Evolutionary conservation across 92 coral and sea anemone species (phyloP).

Genomic region (Plumapathes pennacea): DNA sequence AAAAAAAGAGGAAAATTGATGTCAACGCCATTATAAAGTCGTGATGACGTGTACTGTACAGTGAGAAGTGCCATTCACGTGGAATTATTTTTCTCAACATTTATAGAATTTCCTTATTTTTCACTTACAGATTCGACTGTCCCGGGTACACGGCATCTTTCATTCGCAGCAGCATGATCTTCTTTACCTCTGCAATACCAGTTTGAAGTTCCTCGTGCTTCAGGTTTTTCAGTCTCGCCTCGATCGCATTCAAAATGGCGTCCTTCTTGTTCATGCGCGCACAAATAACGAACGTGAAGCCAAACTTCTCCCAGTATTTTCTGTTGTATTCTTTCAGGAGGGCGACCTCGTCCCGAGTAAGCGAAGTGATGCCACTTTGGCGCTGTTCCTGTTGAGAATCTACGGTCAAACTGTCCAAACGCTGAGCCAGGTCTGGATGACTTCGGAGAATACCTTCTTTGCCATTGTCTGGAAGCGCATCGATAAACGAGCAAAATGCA

Average conservation of each 20-base stretch:
- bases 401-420: conserved; percentile 52
- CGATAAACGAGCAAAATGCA: conserved; percentile 53
- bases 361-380: conserved; percentile 56
- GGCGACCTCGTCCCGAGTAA: conserved; percentile 37
- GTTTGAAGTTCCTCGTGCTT: conserved; percentile 42
- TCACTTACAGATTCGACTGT: conserved; percentile 71
- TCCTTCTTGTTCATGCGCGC: conserved; percentile 70
- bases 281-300: conserved; percentile 79
- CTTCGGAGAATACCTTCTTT: conserved; percentile 61
- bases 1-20: too few species aligned
- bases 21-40: too few species aligned
- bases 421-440: conserved; percentile 70
- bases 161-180: conserved; percentile 66
- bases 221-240: conserved; percentile 47
- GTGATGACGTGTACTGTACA: too few species aligned
- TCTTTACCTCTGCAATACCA: conserved; percentile 70
- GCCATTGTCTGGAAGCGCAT: conserved; percentile 50
- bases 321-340: conserved; percentile 42
- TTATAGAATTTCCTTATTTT: too few species aligned
- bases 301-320: conserved; percentile 63
- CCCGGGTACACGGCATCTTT: conserved; percentile 63
- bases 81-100: too few species aligned
- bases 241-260: conserved; percentile 26
- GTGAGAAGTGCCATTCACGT: too few species aligned
- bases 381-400: conserved; percentile 76